These are phyloP conservation scores for Henricia sp. DNA, from an alignment of 53 echinoderm and acorn worm species.

Conservation along the genomic window DNA sequence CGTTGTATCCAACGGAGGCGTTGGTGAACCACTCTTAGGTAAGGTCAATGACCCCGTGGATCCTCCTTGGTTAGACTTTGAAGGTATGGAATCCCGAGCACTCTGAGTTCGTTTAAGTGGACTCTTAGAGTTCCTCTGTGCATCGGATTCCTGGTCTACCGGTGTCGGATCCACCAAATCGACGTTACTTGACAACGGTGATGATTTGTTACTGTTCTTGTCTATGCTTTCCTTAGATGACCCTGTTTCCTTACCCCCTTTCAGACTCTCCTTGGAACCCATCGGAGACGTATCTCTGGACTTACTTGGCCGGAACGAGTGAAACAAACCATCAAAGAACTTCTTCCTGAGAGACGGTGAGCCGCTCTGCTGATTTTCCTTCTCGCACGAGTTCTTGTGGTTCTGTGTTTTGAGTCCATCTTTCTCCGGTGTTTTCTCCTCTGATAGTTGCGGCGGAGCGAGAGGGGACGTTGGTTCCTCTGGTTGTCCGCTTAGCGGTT, in stretches of 20 bases:
- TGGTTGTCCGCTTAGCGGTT: constrained; percentile 31
- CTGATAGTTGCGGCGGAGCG: constrained; percentile 37
- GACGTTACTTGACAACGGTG: constrained; percentile 75
- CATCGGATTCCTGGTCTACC: constrained; percentile 40
- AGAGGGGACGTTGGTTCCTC: constrained; percentile 69
- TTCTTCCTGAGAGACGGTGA: constrained; percentile 96
- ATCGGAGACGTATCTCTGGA: constrained; percentile 91
- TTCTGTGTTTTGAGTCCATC: constrained; percentile 61
- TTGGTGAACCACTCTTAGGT: constrained; percentile 46
- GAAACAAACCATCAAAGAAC: constrained; percentile 97
- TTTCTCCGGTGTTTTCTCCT: constrained; percentile 63
- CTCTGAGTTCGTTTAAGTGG: constrained; percentile 94
- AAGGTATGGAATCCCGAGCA: constrained; percentile 68
- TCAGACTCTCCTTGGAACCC: constrained; percentile 95
- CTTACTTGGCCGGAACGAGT: constrained; percentile 95
- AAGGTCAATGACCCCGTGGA: constrained; percentile 44
- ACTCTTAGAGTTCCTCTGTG: constrained; percentile 82
- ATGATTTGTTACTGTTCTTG: constrained; percentile 77
- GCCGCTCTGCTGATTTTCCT: constrained; percentile 76
- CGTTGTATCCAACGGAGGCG: constrained; percentile 43
- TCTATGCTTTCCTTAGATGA: constrained; percentile 83
- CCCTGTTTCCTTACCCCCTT: constrained; percentile 70
- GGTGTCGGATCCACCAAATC: constrained; percentile 71
- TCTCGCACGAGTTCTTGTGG: constrained; percentile 67
- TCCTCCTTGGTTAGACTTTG: constrained; percentile 37